phyloP scores from a whole-genome alignment of 2,888 invertebrate species.

The Amphimallon solstitiale region DNA sequence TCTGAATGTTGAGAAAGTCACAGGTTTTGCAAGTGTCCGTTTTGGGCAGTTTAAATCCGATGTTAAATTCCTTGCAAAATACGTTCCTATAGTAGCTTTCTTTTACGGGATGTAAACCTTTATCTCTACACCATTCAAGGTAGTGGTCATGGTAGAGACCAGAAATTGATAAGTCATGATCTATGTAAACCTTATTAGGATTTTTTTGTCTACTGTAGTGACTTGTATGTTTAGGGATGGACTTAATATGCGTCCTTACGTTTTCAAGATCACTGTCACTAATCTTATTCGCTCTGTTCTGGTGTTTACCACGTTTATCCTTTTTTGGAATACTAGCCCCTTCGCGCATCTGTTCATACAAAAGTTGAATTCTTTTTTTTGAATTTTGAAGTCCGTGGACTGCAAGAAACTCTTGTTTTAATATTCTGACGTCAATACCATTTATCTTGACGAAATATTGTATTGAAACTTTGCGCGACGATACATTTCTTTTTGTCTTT shows the following conservation, averaged over 20 bases:
- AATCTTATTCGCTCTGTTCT: conserved; percentile 40
- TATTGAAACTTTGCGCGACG: conserved; percentile 32
- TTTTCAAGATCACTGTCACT: conserved; percentile 31
- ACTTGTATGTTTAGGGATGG: conserved; percentile 38
- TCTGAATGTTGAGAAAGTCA: conserved; percentile 1
- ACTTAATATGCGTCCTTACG: conserved; percentile 40
- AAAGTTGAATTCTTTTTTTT: conserved; percentile 36
- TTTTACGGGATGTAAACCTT: conserved; percentile 36
- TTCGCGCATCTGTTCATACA: conserved; percentile 35
- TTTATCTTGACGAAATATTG: conserved; percentile 40
- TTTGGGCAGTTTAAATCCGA: conserved; percentile 44
- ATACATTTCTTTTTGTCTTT: conserved; percentile 36
- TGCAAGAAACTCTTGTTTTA: conserved; percentile 41
- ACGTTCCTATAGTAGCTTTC: conserved; percentile 36
- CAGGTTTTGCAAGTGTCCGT: conserved; percentile 44
- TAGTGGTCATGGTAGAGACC: conserved; percentile 42
- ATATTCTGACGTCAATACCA: conserved; percentile 38
- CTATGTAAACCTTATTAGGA: conserved; percentile 33
- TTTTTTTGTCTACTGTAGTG: conserved; percentile 21
- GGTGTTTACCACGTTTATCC: conserved; percentile 39
- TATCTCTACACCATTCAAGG: conserved; percentile 39
- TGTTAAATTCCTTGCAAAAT: conserved; percentile 41
- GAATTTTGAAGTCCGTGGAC: conserved; percentile 41
- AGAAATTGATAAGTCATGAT: conserved; percentile 42
- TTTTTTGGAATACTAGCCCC: conserved; percentile 30